Base-by-base conservation (phyloP, 2,113 vertebrate species). In the Guaruba guarouba region DNA sequence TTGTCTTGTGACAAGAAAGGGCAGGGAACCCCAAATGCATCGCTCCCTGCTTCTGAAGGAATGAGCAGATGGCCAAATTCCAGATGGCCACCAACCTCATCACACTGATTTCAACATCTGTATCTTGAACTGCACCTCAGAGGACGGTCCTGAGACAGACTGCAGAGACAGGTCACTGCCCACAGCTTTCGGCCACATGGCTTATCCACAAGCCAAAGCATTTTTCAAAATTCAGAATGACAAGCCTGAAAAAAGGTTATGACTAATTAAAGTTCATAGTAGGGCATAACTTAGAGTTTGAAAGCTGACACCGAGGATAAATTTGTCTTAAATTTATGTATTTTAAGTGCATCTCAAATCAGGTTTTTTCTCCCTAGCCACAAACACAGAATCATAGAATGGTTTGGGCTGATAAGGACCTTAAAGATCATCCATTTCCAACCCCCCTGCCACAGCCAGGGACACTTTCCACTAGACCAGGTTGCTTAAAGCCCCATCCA, bases 31-130 rank as follows among this genome's bases (percentile, higher is more conserved):
- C 49, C 82, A 76, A 69, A 80, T 25, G 27, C 51, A 5, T 13
- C 16, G 20, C 23, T 51, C 82, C 11, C 6, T 43, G 74, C 77
- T 85, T 57, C 88, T 66, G 67, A 28, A 55, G 54, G 63, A 90
- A 54, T 75, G 82, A 94, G 90, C 96, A 95, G 92, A 94, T 85
- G 95, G 90, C 23, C 54, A 4, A 13, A 71, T 46, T 93, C 93
- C 92, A 95, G 88, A 95, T 92, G 92, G 90, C 44, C 0, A 18
- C 70, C 88, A 86, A 80, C 82, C 93, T 93, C 22, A 0, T 81
- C 76, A 77, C 93, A 92, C 79, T 59, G 3, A 82, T 17, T 81
- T 52, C 79, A 91, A 77, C 90, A 95, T 95, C 92, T 83, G 82
- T 7, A 93, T 43, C 88, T 86, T n/a, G 63, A 73, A 16, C 31